Evolutionary conservation across 2,888 invertebrate species (phyloP), one percentile per base, ranked within the genome.

Genomic region (Nycteola revayana): DNA sequence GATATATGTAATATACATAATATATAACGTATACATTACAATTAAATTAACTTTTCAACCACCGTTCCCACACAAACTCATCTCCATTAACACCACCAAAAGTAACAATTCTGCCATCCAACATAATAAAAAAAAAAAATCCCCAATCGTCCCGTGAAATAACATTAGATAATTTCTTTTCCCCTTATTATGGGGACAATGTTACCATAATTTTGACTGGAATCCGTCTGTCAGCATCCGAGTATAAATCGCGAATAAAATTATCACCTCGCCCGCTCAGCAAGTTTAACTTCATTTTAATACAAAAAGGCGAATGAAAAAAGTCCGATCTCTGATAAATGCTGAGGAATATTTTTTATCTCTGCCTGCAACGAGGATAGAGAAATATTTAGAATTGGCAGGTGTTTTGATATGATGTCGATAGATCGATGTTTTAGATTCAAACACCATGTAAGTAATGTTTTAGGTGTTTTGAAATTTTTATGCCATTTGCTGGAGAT

Each of bases 201-300:
- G 53, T 57, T 41, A 40, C 49, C 57, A 55, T 57, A 55, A 55
- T 55, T 55, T 55, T 48, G 39, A 42, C 32, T 44, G 41, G 34
- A 43, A 50, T 49, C 49, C 29, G 41, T 49, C 52, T 56, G 60
- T 64, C 67, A 56, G 56, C 57, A 34, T 36, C 44, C 43, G 39
- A 49, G 45, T 44, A 60, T 62, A 66, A 61, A 63, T 62, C 54
- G 42, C 75, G 80, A 83, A 83, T 78, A 79, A 84, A 84, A 85
- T 86, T 80, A 73, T 82, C 77, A 62, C 68, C 53, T 57, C 41
- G 48, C 49, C 39, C 73, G 63, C 56, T 77, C 79, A 67, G 81
- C 81, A 60, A 61, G 64, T 75, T 81, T 79, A 75, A 80, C 75
- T 80, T 76, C 70, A 76, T 84, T 85, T 83, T 76, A 81, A 78